Base-by-base conservation (phyloP, 2,888 invertebrate genomes). In the Caenorhabditis sp. region DNA sequence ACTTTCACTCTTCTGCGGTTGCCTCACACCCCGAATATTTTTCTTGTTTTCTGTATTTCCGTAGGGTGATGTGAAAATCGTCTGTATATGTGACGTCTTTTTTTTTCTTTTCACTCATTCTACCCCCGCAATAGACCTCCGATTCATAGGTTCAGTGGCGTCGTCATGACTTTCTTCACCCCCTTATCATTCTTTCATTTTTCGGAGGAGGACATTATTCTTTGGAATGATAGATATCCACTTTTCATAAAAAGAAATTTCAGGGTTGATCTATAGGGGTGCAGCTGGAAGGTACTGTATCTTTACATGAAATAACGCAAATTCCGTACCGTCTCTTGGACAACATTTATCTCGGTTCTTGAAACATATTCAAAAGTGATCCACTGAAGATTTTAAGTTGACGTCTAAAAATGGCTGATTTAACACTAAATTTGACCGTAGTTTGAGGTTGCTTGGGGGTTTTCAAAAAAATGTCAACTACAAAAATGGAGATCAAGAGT, bases 21-120 rank as follows among this genome's bases (percentile, higher is more conserved):
- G 49, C 76, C 56, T 26, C 54, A 35, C 58, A 54, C 41, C 31
- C 38, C 47, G 22, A 69, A 77, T 77, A 77, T 77, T 77, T 54
- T 77, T 77, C 77, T 77, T 77, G 77, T 77, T 77, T 77, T 59
- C 59, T 49, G 47, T 35, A 26, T 54, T 70, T 68, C 76, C 68
- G 59, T 59, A 59, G 54, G n/a, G 59, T 63, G 76, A 68, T 54
- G 68, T 51, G 66, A 66, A 49, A 64, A 47, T 38, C 44, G 44
- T 66, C 64, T 47, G 47, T 28, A 41, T 26, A 19, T 41, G 49
- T 44, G 49, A 76, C 68, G 54, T 77, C 77, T 69, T 77, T 70
- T 59, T 44, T 24, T 44, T 58, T 22, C 64, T 47, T 26, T 28
- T 61, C n/a, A n/a, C n/a, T n/a, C 59, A 35, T 58, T 38, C 66